These are phyloP conservation scores for Caenorhabditis briggsae DNA, from an alignment of 1,140 invertebrate genomes.

Conservation along the genomic window DNA sequence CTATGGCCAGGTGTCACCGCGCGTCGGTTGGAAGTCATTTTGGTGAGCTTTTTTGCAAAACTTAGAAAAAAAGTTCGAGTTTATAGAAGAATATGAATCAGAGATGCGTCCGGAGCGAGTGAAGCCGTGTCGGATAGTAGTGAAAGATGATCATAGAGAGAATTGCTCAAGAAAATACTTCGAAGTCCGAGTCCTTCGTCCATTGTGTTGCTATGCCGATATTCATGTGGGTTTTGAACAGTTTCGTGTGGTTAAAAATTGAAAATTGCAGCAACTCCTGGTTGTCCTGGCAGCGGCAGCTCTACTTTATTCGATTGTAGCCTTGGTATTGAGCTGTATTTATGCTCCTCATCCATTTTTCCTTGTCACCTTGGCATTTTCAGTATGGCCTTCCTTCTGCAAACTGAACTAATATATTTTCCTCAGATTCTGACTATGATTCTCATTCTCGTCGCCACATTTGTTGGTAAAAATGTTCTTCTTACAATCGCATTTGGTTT, in stretches of 20 bases:
- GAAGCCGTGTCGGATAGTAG: not conserved
- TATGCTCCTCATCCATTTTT: conserved; percentile 26
- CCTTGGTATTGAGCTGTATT: conserved; percentile 22
- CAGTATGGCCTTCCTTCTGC: not conserved
- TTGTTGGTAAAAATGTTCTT: not conserved
- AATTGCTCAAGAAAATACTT: not conserved
- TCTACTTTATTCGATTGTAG: conserved; percentile 19
- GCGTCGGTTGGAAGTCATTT: not conserved
- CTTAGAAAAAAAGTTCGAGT: not conserved
- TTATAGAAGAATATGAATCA: not conserved
- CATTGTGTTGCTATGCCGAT: conserved; percentile 31
- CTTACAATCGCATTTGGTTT: not conserved
- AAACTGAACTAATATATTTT: not conserved
- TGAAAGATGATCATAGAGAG: not conserved
- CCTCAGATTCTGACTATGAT: not conserved
- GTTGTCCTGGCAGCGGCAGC: not conserved
- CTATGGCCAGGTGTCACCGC: not conserved
- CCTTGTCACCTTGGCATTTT: not conserved
- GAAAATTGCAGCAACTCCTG: not conserved
- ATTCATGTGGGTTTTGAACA: not conserved
- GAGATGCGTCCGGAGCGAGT: conserved; percentile 2
- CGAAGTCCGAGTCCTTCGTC: conserved; percentile 2
- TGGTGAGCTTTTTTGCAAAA: not conserved
- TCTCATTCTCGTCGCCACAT: not conserved
- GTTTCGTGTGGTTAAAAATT: not conserved